Base-by-base conservation (phyloP, 2,113 vertebrate genomes). In the Copsychus sechellarum region DNA sequence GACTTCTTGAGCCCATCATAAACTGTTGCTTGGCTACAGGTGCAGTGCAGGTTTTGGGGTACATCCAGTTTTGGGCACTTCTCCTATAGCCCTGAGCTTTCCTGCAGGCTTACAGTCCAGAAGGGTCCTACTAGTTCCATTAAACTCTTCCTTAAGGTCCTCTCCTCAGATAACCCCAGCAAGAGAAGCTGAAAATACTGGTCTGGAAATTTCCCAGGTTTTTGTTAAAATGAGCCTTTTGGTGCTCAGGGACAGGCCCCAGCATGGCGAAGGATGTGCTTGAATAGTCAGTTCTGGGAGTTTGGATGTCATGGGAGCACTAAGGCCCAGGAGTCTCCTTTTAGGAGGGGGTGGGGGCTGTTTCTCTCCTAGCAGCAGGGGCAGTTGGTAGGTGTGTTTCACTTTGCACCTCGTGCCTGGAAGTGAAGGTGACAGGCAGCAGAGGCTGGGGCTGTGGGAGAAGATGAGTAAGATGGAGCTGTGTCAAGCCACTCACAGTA, bases 351-450 rank as follows among this genome's bases (percentile, higher is more conserved):
- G 13, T 2, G 8, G 17, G 19, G 6, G 6, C 22, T n/a, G 33
- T 71, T 60, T 64, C 17, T 67, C 19, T 58, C 48, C 53, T 33
- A 34, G 53, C 45, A 61, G 43, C 21, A 29, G 33, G 72, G 34
- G 14, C 48, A 14, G 7, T 16, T 9, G 61, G 57, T 24, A 14
- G 43, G 43, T 47, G 5, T 21, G 33, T n/a, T 76, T 45, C 72
- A 15, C n/a, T 51, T 29, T 53, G 66, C 5, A 8, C 31, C 12
- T 81, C 1, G 0, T 21, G 3, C n/a, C 60, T 73, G 4, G 18
- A n/a, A 34, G 26, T 48, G 34, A 29, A 16, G 9, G 24, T 45
- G 67, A 29, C 40, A 60, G 36, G 8, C 11, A 25, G 56, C n/a
- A 50, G 51, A 8, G 45, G 33, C 36, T 0, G 4, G 24, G 8